Percentiles rank a stretch among this genome's conserved stretches.
phyloP scores from a whole-genome alignment of 1,140 invertebrate genomes.

The Nasonia vitripennis region DNA sequence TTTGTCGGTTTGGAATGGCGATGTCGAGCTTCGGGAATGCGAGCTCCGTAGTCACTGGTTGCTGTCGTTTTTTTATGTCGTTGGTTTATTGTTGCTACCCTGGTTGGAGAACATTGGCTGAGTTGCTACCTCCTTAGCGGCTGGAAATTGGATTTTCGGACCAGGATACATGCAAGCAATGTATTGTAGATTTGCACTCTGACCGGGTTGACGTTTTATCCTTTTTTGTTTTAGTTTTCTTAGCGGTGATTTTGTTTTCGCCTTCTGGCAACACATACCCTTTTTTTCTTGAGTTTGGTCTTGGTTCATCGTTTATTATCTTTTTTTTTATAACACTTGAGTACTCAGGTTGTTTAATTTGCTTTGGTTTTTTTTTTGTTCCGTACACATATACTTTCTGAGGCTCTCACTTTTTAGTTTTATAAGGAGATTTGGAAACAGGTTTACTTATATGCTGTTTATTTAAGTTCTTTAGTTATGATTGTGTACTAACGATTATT shows the following conservation, averaged over 20 bases:
- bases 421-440: neutral
- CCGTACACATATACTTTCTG: neutral
- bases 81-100: neutral
- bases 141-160: neutral
- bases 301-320: conserved; percentile 13
- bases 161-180: conserved; percentile 10
- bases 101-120: neutral
- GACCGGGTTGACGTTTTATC: neutral
- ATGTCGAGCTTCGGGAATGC: neutral
- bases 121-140: neutral
- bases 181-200: conserved; percentile 8
- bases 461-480: no score
- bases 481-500: no score
- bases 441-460: neutral
- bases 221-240: conserved; percentile 19
- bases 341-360: neutral
- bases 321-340: neutral
- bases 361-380: neutral
- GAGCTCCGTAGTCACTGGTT: conserved; percentile 7
- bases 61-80: neutral
- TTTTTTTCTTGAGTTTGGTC: conserved; percentile 10
- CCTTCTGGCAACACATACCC: neutral
- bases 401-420: neutral
- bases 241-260: conserved; percentile 6
- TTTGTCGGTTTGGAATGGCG: conserved; percentile 25